Conservation (phyloP, 2,797 vertebrate genomes). For the Allobates femoralis region DNA sequence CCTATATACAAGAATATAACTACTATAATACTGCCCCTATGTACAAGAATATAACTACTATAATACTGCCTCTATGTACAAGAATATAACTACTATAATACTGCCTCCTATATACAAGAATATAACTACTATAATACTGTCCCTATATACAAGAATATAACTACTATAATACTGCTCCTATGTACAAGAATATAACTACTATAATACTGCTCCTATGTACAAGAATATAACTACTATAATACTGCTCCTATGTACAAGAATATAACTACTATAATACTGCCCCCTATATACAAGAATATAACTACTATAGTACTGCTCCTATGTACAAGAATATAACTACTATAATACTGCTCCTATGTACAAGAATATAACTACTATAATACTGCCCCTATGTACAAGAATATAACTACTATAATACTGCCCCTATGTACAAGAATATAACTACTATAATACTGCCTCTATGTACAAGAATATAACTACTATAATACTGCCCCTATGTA, state of each 20-base stretch:
- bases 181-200: conserved; percentile 14
- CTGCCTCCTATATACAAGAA: too few species aligned
- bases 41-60: too few species aligned
- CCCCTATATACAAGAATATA: neutral
- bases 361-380: conserved; percentile 10
- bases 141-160: neutral
- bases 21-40: too few species aligned
- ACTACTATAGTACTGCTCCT: neutral
- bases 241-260: neutral
- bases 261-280: neutral
- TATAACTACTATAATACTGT: too few species aligned
- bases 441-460: neutral
- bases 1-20: conserved; percentile 4
- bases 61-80: too few species aligned
- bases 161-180: neutral
- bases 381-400: conserved; percentile 5
- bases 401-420: conserved; percentile 12
- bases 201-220: conserved; percentile 13
- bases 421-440: neutral
- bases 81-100: too few species aligned
- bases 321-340: neutral
- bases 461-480: conserved; percentile 16
- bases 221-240: conserved; percentile 20
- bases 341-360: neutral
- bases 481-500: neutral